phyloP scores from a whole-genome alignment of 2,888 invertebrate genomes.

The Epinotia brunnichana region DNA sequence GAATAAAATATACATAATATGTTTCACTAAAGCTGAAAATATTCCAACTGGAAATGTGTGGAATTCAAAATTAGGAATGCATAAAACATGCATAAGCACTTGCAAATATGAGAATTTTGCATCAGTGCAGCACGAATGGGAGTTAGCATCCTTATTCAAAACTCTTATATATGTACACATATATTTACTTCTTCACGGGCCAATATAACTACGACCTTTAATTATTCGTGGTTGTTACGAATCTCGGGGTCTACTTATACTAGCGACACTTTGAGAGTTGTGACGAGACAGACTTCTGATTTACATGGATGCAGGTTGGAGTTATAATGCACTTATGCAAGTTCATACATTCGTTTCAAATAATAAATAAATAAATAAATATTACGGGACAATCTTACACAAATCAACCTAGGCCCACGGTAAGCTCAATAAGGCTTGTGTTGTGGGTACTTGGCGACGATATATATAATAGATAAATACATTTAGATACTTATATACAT shows the following conservation, averaged over 20 bases:
- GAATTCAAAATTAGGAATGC: constrained; percentile 23
- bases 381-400: no score
- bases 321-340: constrained; percentile 8
- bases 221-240: no score
- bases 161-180: background rate
- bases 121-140: background rate
- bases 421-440: no score
- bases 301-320: background rate
- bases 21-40: constrained; percentile 15
- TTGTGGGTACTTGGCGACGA: no score
- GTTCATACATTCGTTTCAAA: background rate
- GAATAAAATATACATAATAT: background rate
- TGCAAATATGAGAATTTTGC: constrained; percentile 36
- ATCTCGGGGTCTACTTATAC: no score
- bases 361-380: no score
- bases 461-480: no score
- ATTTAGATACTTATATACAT: no score
- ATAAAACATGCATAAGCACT: constrained; percentile 33
- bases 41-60: constrained; percentile 17
- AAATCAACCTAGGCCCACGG: no score
- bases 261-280: no score
- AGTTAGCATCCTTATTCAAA: background rate
- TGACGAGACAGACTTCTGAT: no score
- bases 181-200: background rate
- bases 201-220: background rate